Evolutionary conservation across 2,113 vertebrate species (phyloP).

Genomic region (Hypocryptadius cinnamomeus): DNA sequence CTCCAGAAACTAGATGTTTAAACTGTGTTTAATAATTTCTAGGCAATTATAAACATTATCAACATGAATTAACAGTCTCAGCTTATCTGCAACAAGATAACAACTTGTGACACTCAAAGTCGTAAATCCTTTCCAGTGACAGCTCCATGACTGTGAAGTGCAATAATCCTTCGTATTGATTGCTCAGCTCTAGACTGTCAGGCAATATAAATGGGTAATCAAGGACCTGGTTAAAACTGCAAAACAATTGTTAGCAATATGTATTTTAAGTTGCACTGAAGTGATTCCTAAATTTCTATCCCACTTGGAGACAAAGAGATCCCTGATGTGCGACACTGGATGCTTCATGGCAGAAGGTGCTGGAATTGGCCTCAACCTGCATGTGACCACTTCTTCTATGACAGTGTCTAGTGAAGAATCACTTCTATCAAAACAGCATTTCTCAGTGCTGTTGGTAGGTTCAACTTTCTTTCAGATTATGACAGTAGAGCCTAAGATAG

Average conservation of each 20-base stretch:
- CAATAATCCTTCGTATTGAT: background rate
- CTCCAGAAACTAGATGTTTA: background rate
- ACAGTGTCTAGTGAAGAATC: background rate
- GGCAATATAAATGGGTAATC: background rate
- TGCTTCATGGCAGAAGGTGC: background rate
- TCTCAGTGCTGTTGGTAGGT: background rate
- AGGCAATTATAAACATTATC: background rate
- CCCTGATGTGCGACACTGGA: background rate
- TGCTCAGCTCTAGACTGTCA: background rate
- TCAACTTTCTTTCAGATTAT: background rate
- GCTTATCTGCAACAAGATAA: background rate
- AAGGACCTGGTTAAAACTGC: background rate
- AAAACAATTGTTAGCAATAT: background rate
- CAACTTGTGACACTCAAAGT: background rate
- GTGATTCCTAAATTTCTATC: background rate
- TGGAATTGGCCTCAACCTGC: background rate
- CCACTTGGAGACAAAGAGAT: background rate
- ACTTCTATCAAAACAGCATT: background rate
- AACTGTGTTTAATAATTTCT: background rate
- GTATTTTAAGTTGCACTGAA: background rate
- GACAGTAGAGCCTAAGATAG: background rate
- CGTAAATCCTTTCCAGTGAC: background rate
- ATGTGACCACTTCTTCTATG: fast-evolving
- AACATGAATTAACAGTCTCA: background rate
- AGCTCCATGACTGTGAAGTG: background rate